phyloP scores from a whole-genome alignment of 1,140 invertebrate genomes.

The Lamellibrachia luymesi region DNA sequence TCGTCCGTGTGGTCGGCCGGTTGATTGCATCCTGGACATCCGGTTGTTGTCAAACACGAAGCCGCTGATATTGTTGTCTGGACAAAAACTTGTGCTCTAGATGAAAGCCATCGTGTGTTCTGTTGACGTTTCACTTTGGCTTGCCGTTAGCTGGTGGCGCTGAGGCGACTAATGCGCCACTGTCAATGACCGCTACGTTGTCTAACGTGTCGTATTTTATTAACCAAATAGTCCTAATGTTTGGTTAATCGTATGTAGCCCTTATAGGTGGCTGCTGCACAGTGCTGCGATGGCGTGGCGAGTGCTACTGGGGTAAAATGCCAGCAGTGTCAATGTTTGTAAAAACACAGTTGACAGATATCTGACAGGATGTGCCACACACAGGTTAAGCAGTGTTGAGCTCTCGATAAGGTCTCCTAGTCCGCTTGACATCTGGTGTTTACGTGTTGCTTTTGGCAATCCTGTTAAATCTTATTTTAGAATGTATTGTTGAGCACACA shows the following conservation, averaged over 20 bases:
- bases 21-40: neutral
- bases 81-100: neutral
- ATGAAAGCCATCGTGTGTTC: neutral
- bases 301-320: too few relatives aligned
- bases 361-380: neutral
- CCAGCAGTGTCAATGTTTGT: too few relatives aligned
- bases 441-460: neutral
- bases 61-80: neutral
- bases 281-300: neutral
- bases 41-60: too few relatives aligned
- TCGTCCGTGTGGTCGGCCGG: neutral
- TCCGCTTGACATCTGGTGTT: neutral
- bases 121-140: neutral
- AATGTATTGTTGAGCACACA: too few relatives aligned
- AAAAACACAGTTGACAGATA: neutral
- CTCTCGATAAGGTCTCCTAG: neutral
- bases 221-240: neutral
- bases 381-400: neutral
- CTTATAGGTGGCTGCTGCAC: neutral
- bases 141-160: neutral
- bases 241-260: neutral
- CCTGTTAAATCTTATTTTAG: neutral
- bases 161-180: neutral
- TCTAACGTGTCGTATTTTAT: neutral
- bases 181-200: neutral